Conservation (phyloP, 2,888 invertebrate species). For the Clanis bilineata region DNA sequence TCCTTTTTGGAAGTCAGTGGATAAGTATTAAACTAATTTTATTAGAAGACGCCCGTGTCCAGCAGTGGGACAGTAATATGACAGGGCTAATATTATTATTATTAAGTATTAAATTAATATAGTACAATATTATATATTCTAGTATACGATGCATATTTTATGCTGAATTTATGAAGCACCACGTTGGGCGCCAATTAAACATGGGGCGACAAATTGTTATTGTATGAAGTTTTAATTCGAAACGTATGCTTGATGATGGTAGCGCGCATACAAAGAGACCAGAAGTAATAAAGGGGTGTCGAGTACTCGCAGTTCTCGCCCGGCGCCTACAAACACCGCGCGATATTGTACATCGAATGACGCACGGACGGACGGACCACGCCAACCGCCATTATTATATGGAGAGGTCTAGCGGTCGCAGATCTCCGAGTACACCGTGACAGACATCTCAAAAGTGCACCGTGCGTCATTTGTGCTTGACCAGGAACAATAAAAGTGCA, state of each 20-base stretch:
- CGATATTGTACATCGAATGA: constrained; percentile 28
- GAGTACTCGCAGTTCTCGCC: constrained; percentile 55
- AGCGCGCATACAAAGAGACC: constrained; percentile 66
- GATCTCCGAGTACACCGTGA: not conserved
- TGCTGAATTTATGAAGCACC: constrained; percentile 28
- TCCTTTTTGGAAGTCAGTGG: too few species aligned
- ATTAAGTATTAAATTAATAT: too few species aligned
- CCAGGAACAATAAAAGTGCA: constrained; percentile 79
- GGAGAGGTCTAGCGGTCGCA: not conserved
- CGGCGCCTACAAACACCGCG: constrained; percentile 20
- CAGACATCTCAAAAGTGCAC: constrained; percentile 72
- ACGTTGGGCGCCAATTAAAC: constrained; percentile 56
- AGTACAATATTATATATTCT: not conserved
- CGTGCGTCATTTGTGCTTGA: constrained; percentile 75
- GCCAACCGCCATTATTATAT: not conserved
- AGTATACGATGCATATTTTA: not conserved
- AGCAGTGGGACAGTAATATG: too few species aligned
- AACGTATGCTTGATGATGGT: constrained; percentile 67
- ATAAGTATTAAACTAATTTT: too few species aligned
- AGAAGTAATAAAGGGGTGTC: constrained; percentile 77
- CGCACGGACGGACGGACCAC: constrained; percentile 22
- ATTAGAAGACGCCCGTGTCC: too few species aligned
- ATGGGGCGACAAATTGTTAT: constrained; percentile 53
- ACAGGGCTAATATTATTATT: too few species aligned
- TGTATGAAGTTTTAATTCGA: constrained; percentile 70